Evolutionary conservation across 2,797 vertebrate species (phyloP), one percentile per base, ranked within the genome.

Genomic region (Hozukius guyotensis): DNA sequence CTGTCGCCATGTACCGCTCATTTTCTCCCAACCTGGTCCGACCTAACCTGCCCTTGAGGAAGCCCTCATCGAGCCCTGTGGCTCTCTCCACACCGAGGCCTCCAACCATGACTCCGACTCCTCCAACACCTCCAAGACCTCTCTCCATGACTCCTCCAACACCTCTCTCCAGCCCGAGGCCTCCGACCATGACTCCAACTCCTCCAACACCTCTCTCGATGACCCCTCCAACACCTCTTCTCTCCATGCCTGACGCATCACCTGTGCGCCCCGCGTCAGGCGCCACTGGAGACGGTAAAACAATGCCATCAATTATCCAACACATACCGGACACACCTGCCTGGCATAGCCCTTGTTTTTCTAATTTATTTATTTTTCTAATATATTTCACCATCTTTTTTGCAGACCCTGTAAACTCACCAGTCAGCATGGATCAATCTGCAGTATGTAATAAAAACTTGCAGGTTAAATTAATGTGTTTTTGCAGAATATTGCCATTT

Each of bases 1-100:
- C 6, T 74, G 46, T 11, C 10, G 31, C 38, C 42, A 93, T 93
- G 92, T 79, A 81, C 18, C 66, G 1, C 2, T 7, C 60, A 3
- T 77, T 91, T 63, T 25, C 77, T 6, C 57, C 78, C 2, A 76
- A 80, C 6, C 1, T 62, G 61, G 59, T 87, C 36, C 87, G 80
- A 20, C 95, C 94, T 0, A 94, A 93, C 83, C 65, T 85, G 75
- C 95, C 96, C 1, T 62, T 96, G 80, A 91, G 96, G 74, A 94
- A 93, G 72, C 95, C 95, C 0, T 89, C 79, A 0, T 87, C 92
- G 1, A 52, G 75, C 38, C 93, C 93, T 0, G 1, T 27, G 13
- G 27, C 53, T 66, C 46, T n/a, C 2, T 3, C 36, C 2, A 1
- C 14, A 6, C 1, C 2, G 0, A 66, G 16, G 63, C 63, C 38